These are phyloP conservation scores for Drymodes brunneopygia DNA, from an alignment of 2,113 vertebrate species.

Conservation along the genomic window DNA sequence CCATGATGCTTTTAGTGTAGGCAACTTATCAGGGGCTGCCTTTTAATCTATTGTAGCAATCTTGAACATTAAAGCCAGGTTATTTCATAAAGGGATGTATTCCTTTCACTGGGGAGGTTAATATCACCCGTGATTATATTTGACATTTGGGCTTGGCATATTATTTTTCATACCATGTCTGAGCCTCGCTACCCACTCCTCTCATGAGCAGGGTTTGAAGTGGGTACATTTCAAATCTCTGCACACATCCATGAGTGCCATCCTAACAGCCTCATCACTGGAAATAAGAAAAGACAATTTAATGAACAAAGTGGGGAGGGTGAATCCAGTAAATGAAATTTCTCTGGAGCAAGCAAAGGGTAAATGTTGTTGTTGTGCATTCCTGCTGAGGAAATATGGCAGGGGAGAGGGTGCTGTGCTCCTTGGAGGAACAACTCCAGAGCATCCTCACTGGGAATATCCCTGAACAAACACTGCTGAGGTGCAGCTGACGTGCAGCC, in stretches of 20 bases:
- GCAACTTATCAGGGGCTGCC: conserved; percentile 26
- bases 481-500: background rate
- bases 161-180: conserved; percentile 6
- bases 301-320: background rate
- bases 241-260: conserved; percentile 27
- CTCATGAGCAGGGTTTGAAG: background rate
- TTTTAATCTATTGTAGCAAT: conserved; percentile 39
- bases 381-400: background rate
- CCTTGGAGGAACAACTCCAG: background rate
- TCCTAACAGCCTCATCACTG: background rate
- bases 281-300: conserved; percentile 31
- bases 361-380: background rate
- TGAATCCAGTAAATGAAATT: background rate
- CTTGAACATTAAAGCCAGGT: conserved; percentile 44
- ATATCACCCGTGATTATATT: conserved; percentile 49
- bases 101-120: conserved; percentile 28
- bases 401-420: background rate
- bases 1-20: conserved; percentile 52
- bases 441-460: background rate
- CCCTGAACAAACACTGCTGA: background rate
- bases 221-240: conserved; percentile 38
- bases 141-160: conserved; percentile 45
- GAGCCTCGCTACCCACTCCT: conserved; percentile 31
- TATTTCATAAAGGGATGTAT: conserved; percentile 50
- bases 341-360: background rate